Conservation (phyloP, 2,888 invertebrate species). For the Tenodera sinensis region DNA sequence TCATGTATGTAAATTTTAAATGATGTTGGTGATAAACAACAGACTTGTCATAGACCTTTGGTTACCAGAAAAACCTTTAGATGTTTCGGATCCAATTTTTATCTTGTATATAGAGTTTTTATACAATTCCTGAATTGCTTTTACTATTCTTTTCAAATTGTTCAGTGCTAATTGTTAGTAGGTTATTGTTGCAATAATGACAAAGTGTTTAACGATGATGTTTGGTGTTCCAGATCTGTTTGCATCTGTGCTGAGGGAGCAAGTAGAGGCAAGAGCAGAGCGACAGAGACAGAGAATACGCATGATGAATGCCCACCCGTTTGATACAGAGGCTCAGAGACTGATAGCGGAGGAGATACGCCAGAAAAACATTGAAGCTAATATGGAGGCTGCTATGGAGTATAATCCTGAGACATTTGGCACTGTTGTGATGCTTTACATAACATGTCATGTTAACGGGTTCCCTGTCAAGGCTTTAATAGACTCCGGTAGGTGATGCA, state of each 20-base stretch:
- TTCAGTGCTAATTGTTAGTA: too few species aligned
- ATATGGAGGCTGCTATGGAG: conserved; percentile 98
- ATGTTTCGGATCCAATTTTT: too few species aligned
- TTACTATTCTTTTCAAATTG: too few species aligned
- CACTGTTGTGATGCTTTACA: conserved; percentile 95
- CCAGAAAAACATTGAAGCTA: conserved; percentile 93
- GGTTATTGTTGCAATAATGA: too few species aligned
- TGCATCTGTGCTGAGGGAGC: conserved; percentile 73
- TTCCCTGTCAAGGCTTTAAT: conserved; percentile 97
- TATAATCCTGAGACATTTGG: conserved; percentile 98
- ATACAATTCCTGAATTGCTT: too few species aligned
- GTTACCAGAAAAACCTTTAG: too few species aligned
- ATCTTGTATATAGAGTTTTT: too few species aligned
- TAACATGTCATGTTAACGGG: conserved; percentile 95
- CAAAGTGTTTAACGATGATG: too few species aligned
- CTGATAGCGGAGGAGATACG: conserved; percentile 94
- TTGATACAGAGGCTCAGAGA: conserved; percentile 91
- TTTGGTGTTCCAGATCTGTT: conserved; percentile 61
- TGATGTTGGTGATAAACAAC: too few species aligned
- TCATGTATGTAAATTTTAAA: too few species aligned
- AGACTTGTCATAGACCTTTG: too few species aligned
- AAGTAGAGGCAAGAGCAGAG: conserved; percentile 76
- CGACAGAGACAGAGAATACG: conserved; percentile 78
- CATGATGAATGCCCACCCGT: conserved; percentile 91
- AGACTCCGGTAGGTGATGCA: conserved; percentile 73